Percentiles rank a stretch among this genome's conserved stretches.
These are phyloP conservation scores for Muscina levida DNA, from an alignment of 2,888 invertebrate species.

Conservation along the genomic window DNA sequence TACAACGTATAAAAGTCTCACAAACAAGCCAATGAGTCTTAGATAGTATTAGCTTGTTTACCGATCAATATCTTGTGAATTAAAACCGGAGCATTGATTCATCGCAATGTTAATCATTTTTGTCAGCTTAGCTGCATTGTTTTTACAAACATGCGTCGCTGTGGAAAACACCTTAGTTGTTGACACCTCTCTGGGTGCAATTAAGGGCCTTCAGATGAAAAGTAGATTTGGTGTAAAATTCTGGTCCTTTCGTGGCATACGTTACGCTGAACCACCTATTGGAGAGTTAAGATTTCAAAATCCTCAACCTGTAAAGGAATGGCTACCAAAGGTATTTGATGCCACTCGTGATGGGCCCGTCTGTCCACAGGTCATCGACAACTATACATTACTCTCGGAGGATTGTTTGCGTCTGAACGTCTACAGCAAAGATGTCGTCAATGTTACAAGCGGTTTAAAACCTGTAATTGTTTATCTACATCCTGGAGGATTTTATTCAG, in stretches of 20 bases:
- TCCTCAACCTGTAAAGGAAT: conserved; percentile 80
- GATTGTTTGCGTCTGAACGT: conserved; percentile 83
- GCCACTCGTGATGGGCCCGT: conserved; percentile 82
- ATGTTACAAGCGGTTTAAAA: conserved; percentile 51
- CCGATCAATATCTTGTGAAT: no score
- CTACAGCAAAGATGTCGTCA: conserved; percentile 78
- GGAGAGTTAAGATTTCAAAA: conserved; percentile 76
- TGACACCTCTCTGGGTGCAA: conserved; percentile 72
- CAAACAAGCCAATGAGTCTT: no score
- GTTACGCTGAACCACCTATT: conserved; percentile 75
- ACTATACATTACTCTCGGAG: conserved; percentile 78
- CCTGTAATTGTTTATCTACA: conserved; percentile 86
- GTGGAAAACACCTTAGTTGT: conserved; percentile 66
- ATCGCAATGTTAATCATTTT: background rate
- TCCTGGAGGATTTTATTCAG: conserved; percentile 84
- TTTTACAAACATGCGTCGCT: conserved; percentile 23
- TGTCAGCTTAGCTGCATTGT: conserved; percentile 29
- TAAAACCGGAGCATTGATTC: background rate
- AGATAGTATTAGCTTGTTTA: no score
- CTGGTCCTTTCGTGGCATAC: conserved; percentile 76
- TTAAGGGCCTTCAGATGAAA: conserved; percentile 72
- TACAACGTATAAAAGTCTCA: no score
- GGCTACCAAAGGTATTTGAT: conserved; percentile 80
- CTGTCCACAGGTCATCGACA: conserved; percentile 80
- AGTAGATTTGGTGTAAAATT: conserved; percentile 72